Conservation (phyloP, 2,797 vertebrate genomes). For the Falco naumanni region DNA sequence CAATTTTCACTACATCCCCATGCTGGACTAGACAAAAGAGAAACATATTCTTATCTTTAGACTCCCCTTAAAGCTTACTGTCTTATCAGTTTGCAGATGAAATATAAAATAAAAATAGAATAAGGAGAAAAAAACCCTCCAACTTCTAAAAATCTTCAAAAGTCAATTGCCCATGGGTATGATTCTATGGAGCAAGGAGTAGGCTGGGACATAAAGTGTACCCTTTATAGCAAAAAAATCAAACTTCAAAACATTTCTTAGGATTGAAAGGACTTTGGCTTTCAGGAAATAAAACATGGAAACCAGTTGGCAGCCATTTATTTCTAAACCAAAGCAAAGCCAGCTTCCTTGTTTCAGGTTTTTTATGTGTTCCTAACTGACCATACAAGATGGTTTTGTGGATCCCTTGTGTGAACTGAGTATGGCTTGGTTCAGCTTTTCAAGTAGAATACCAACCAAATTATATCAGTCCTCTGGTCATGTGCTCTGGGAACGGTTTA, state of each 20-base stretch:
- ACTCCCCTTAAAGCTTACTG: fast-evolving
- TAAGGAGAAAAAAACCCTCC: not conserved
- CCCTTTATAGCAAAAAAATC: not conserved
- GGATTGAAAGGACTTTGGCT: not conserved
- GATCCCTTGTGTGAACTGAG: not conserved
- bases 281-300: not conserved
- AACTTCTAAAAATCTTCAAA: not conserved
- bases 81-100: not conserved
- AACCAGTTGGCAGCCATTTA: fast-evolving
- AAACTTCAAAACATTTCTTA: not conserved
- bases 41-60: not conserved
- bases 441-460: not conserved
- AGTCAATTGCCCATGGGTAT: not conserved
- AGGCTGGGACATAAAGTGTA: not conserved
- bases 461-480: not conserved
- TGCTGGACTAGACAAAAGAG: not conserved
- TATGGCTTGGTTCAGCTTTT: not conserved
- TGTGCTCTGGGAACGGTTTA: not conserved
- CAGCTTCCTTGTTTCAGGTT: not conserved
- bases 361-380: not conserved
- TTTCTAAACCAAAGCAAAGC: not conserved
- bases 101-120: not conserved
- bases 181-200: not conserved
- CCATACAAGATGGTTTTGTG: not conserved
- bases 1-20: not conserved